Conservation (phyloP, 2,888 invertebrate genomes). For the Argyra leucocephala region DNA sequence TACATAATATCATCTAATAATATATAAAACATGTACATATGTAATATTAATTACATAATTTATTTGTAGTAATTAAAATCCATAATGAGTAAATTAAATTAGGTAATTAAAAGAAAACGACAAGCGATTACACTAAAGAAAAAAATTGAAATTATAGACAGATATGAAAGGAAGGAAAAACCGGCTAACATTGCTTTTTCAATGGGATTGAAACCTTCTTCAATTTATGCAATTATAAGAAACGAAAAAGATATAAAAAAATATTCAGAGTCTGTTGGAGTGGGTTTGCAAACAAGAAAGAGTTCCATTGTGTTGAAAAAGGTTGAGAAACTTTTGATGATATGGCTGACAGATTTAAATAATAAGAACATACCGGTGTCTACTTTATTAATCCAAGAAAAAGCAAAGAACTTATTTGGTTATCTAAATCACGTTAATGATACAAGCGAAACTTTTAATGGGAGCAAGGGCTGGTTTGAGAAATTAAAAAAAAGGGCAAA, state of each 20-base stretch:
- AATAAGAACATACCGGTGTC: neutral
- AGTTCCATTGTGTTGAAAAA: neutral
- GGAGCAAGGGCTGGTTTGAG: constrained; percentile 3
- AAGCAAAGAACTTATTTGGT: neutral
- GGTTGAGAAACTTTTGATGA: neutral
- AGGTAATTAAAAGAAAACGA: neutral
- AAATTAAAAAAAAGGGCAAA: neutral
- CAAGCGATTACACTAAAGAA: neutral
- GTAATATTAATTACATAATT: no score
- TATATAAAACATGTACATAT: no score
- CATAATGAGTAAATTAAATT: no score
- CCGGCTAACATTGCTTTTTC: neutral
- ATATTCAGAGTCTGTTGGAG: neutral
- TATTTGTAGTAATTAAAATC: no score
- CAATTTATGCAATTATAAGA: neutral
- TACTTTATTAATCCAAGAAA: no score
- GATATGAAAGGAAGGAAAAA: neutral
- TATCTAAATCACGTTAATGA: neutral
- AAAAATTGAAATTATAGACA: neutral
- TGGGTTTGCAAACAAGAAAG: neutral
- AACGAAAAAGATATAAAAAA: neutral
- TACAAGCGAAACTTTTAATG: neutral
- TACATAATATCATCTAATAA: no score
- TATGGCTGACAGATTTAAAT: neutral
- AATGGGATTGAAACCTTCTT: neutral